Conservation (phyloP, 2,113 vertebrate genomes). For the Antechinus flavipes region DNA sequence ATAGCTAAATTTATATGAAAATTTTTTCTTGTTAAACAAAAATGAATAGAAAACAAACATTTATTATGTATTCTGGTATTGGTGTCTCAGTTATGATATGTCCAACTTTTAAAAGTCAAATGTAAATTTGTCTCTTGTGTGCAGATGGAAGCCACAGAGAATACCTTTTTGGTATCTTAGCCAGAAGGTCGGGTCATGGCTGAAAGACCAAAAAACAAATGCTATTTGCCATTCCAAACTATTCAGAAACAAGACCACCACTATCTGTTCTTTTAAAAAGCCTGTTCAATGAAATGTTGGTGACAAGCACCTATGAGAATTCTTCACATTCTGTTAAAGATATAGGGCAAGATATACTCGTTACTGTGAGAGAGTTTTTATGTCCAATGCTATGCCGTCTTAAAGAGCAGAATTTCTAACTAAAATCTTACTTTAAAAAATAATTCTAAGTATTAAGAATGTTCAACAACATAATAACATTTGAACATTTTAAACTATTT, state of each 20-base stretch:
- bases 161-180: conserved; percentile 71
- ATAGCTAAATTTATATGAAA: conserved; percentile 40
- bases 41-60: conserved; percentile 21
- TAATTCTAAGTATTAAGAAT: conserved; percentile 4
- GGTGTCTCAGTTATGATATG: conserved; percentile 41
- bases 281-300: neutral
- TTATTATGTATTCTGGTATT: conserved; percentile 12
- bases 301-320: conserved; percentile 56
- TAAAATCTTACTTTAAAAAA: conserved; percentile 17
- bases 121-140: conserved; percentile 81
- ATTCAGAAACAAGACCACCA: conserved; percentile 71
- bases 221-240: conserved; percentile 72
- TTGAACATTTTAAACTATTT: conserved; percentile 25
- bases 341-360: neutral
- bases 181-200: conserved; percentile 86
- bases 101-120: conserved; percentile 69
- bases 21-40: neutral
- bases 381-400: neutral
- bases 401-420: conserved; percentile 16
- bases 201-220: conserved; percentile 85
- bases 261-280: conserved; percentile 66
- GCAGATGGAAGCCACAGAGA: conserved; percentile 83
- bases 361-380: conserved; percentile 11
- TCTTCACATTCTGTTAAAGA: conserved; percentile 53
- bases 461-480: neutral